Evolutionary conservation across 1,140 invertebrate species (phyloP).

Genomic region (Diachasmimorpha longicaudata): DNA sequence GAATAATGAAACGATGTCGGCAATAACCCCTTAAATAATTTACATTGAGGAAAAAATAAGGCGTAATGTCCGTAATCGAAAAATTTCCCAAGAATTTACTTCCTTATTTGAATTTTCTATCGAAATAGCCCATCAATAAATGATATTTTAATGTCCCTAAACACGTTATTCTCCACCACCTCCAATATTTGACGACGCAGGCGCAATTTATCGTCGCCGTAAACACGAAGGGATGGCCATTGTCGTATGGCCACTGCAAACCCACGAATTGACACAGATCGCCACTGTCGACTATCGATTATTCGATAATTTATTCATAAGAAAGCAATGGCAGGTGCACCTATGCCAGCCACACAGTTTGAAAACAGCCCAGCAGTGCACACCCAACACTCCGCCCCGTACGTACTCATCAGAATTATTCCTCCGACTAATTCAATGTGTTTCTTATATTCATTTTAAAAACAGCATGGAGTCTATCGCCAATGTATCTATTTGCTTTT

Average conservation of each 20-base stretch:
- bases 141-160: no score
- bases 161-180: no score
- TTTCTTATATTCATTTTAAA: neutral
- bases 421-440: neutral
- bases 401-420: neutral
- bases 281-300: constrained; percentile 38
- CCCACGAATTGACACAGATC: constrained; percentile 24
- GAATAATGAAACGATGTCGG: no score
- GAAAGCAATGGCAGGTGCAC: neutral
- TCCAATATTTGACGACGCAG: neutral
- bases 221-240: constrained; percentile 6
- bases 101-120: no score
- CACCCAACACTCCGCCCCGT: neutral
- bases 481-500: neutral
- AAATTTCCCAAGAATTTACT: no score
- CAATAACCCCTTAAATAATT: no score
- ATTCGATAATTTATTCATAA: constrained; percentile 49
- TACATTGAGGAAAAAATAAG: no score
- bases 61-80: no score
- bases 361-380: neutral
- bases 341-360: neutral
- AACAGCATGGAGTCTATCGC: neutral
- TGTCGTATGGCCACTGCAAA: neutral
- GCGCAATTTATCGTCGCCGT: constrained; percentile 7
- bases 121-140: no score